A percentile compares a stretch with the other conserved stretches of the same genome.
Conservation (phyloP, 2,888 invertebrate species). For the Danaus chrysippus region DNA sequence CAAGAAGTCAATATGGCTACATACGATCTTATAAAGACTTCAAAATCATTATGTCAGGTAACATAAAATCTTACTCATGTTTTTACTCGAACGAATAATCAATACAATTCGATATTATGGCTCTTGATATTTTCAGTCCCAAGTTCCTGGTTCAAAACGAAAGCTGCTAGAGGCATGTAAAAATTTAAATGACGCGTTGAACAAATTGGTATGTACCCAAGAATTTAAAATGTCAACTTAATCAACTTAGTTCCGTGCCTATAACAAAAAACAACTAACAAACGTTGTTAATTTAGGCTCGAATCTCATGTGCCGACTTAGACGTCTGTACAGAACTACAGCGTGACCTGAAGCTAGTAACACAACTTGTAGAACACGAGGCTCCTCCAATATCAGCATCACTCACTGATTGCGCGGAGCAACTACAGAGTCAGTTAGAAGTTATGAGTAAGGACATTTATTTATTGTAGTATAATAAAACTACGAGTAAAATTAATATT, state of each 20-base stretch:
- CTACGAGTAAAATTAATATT: not conserved
- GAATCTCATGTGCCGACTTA: not conserved
- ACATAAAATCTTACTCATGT: slow-evolving; percentile 10
- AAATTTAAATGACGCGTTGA: slow-evolving; percentile 49
- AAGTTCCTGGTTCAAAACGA: slow-evolving; percentile 39
- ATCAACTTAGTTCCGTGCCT: too few species aligned
- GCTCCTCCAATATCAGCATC: slow-evolving; percentile 36
- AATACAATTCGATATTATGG: too few species aligned
- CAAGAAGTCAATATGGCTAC: slow-evolving; percentile 54
- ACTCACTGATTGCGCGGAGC: slow-evolving; percentile 43
- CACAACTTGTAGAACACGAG: slow-evolving; percentile 36
- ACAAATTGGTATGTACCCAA: slow-evolving; percentile 50
- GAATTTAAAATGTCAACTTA: too few species aligned
- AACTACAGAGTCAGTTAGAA: slow-evolving; percentile 47
- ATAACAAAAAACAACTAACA: too few species aligned
- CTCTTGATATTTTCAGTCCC: slow-evolving; percentile 37
- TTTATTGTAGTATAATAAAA: not conserved
- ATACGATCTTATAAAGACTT: slow-evolving; percentile 49
- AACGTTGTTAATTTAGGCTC: not conserved
- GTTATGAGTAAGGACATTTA: slow-evolving; percentile 46
- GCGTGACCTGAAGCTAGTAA: slow-evolving; percentile 38
- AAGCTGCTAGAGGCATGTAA: slow-evolving; percentile 50
- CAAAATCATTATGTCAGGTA: slow-evolving; percentile 49
- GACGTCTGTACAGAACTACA: slow-evolving; percentile 42
- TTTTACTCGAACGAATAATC: too few species aligned